phyloP scores from a whole-genome alignment of 2,113 vertebrate genomes.

The Condylura cristata region DNA sequence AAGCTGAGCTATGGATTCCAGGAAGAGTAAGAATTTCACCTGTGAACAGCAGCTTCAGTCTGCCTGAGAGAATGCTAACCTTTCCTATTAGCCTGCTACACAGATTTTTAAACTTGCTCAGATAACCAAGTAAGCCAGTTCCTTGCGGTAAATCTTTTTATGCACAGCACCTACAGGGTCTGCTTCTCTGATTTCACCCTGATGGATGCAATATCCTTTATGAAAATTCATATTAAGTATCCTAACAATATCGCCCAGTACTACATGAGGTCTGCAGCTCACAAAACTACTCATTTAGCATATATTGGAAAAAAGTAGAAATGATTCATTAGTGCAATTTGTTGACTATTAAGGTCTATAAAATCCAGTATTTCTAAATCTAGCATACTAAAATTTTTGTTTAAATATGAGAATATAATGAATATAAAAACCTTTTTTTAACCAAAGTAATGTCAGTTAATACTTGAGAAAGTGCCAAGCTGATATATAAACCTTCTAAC shows the following conservation, averaged over 20 bases:
- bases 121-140: background rate
- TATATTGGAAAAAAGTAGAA: background rate
- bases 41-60: background rate
- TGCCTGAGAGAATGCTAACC: background rate
- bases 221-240: background rate
- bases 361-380: background rate
- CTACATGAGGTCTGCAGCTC: background rate
- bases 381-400: background rate
- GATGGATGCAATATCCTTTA: background rate
- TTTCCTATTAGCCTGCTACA: background rate
- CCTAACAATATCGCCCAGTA: background rate
- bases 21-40: background rate
- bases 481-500: background rate
- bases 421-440: no score
- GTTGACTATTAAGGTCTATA: slow-evolving; percentile 13
- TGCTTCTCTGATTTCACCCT: background rate
- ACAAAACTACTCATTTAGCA: background rate
- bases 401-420: slow-evolving; percentile 11
- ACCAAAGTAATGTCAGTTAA: background rate
- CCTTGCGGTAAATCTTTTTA: background rate
- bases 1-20: background rate
- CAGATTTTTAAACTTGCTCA: background rate
- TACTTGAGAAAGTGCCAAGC: background rate
- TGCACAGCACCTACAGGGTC: background rate
- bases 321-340: background rate